Evolutionary conservation across 2,888 invertebrate genomes (phyloP), one percentile per base, ranked within the genome.

Genomic region (Agrenia bidenticulata): DNA sequence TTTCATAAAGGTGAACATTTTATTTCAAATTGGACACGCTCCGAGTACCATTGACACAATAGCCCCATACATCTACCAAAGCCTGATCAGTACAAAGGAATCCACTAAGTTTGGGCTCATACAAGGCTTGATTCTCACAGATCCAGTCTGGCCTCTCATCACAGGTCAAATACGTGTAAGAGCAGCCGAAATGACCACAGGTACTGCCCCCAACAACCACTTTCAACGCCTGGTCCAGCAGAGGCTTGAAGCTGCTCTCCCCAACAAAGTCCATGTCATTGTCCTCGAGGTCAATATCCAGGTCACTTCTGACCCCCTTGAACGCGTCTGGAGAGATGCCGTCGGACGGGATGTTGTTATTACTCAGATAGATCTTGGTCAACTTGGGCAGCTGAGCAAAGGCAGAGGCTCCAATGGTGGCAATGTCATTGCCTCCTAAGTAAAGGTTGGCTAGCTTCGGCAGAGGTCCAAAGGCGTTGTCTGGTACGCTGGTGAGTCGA

Each of bases 81-180:
- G 5, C 32, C 32, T 32, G n/a, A n/a, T n/a, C n/a, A n/a, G n/a
- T 11, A 32, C 45, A 45, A 9, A 5, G 15, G 19, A 45, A 45
- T 15, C 45, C 45, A 45, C 5, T 45, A 51, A 51, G 51, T 13
- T 17, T 26, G 5, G 21, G 13, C 51, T 51, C 15, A 21, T 51
- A 51, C 5, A 17, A 7, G 5, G 15, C 51, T 21, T 17, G 15
- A 51, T 51, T 21, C 5, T 7, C 24, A 23, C 51, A 51, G 19
- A 51, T 51, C 51, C 51, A 51, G 19, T 51, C 51, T 21, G 51
- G 19, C 51, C 51, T 51, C 24, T 51, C 51, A 15, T 51, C 51
- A 21, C 51, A 51, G 4, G 13, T 51, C 15, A 51, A 19, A 26
- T 51, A 51, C 19, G 7, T 13, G 26, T 13, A 13, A 51, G 4